These are phyloP conservation scores for Bombyx huttoni DNA, from an alignment of 2,888 invertebrate species.

Conservation along the genomic window DNA sequence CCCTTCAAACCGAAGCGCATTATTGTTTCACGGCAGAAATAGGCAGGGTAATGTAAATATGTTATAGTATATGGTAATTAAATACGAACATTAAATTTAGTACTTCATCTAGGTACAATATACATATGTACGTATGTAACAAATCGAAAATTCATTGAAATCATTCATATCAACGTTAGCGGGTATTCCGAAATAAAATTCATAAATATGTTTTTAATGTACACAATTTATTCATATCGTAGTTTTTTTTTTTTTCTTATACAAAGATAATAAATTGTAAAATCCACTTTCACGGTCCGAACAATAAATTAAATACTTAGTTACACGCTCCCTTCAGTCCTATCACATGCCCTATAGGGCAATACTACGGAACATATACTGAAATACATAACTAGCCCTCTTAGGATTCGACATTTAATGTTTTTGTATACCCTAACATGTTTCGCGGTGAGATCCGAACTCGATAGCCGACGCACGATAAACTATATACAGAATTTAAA, in stretches of 20 bases:
- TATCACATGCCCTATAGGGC: conserved; percentile 54
- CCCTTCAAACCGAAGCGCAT: too few species aligned
- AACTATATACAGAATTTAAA: not conserved
- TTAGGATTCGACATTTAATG: conserved; percentile 33
- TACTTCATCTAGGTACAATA: too few species aligned
- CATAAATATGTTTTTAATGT: conserved; percentile 51
- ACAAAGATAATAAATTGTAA: conserved; percentile 72
- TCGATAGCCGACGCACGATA: conserved; percentile 1
- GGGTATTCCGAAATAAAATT: conserved; percentile 37
- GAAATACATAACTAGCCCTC: conserved; percentile 49
- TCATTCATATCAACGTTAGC: not conserved
- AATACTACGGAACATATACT: conserved; percentile 42
- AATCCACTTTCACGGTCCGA: conserved; percentile 60
- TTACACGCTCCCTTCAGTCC: conserved; percentile 44
- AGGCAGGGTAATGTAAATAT: too few species aligned
- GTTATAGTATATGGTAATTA: too few species aligned
- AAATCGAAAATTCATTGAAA: too few species aligned
- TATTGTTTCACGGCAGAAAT: too few species aligned
- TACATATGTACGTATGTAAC: too few species aligned
- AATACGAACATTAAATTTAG: too few species aligned
- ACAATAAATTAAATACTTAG: conserved; percentile 70
- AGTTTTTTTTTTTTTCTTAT: conserved; percentile 64
- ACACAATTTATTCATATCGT: conserved; percentile 72
- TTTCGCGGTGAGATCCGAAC: conserved; percentile 5
- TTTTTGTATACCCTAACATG: conserved; percentile 17